phyloP scores from a whole-genome alignment of 2,797 vertebrate genomes.

The Gastrophryne carolinensis region DNA sequence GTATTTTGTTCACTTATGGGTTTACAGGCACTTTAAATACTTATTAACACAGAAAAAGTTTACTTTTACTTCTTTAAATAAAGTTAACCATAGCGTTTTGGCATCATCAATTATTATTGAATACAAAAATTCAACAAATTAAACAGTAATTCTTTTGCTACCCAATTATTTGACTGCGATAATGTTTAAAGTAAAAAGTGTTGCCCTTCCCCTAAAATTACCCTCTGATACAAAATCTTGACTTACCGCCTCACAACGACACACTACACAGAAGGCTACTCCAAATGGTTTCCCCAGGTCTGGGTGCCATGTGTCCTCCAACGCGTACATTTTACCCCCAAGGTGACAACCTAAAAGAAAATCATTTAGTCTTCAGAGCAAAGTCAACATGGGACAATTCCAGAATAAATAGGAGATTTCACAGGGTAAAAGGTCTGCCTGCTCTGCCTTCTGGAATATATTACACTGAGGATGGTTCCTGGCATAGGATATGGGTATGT shows the following conservation, averaged over 20 bases:
- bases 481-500: slow-evolving; percentile 18
- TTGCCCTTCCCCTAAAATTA: no score
- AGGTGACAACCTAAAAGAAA: slow-evolving; percentile 84
- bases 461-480: slow-evolving; percentile 35
- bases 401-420: slow-evolving; percentile 9
- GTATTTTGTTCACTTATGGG: no score
- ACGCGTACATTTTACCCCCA: slow-evolving; percentile 83
- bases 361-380: neutral
- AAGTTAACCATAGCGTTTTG: no score
- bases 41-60: no score
- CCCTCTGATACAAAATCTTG: no score
- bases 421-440: neutral
- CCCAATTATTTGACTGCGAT: no score
- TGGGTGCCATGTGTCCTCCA: slow-evolving; percentile 93
- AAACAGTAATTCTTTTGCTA: no score
- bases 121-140: no score
- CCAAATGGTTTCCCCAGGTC: slow-evolving; percentile 95
- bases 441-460: slow-evolving; percentile 24
- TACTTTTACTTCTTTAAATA: no score
- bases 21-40: no score
- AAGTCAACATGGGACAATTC: neutral
- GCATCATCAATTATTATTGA: no score
- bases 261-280: slow-evolving; percentile 92
- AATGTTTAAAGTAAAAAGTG: no score
- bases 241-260: slow-evolving; percentile 87